Base-by-base conservation (phyloP, 1,140 invertebrate genomes). In the Venustaconcha ellipsiformis region DNA sequence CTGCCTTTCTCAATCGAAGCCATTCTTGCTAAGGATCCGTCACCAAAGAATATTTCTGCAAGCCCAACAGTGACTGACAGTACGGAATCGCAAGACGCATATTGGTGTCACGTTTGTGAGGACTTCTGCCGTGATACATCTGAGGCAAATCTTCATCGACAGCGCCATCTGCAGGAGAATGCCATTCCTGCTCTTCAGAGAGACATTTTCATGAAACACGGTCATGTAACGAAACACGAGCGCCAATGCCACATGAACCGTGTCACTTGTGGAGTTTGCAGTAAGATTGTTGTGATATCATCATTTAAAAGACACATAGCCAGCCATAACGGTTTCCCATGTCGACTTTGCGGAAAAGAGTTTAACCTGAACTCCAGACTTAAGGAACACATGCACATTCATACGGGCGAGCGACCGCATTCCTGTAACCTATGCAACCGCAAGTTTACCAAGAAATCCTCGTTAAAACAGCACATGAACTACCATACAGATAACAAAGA, bases 31-130 rank as follows among this genome's bases (percentile, higher is more conserved):
- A 66, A n/a, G 18, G 23, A 30, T 20, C 15, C 26, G 64, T 17
- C 18, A 15, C 64, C 15, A 30, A 23, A 20, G 20, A 1, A 17
- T n/a, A 14, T 30, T 20, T 12, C 64, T 12, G 30, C 13, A 20
- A n/a, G 64, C 17, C 14, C 26, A 30, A 30, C 20, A 12, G 12
- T n/a, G 26, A 23, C 14, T 14, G 18, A 30, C 8, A 30, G 20
- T 6, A 6, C 18, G 64, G 18, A 20, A 6, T n/a, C 18, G 6
- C 18, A 66, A 14, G 8, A 66, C 20, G 8, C 12, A 5, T 66
- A 20, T 30, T 66, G 64, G 64, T 66, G 64, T 30, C 64, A 66
- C 64, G 64, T 30, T 20, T 66, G 64, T 13, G 64, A 66, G 64
- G 26, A n/a, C 4, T 66, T 66, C 23, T 66, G 64, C 14, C 20